phyloP scores from a whole-genome alignment of 2,888 invertebrate genomes.

The Petrolisthes manimaculis region DNA sequence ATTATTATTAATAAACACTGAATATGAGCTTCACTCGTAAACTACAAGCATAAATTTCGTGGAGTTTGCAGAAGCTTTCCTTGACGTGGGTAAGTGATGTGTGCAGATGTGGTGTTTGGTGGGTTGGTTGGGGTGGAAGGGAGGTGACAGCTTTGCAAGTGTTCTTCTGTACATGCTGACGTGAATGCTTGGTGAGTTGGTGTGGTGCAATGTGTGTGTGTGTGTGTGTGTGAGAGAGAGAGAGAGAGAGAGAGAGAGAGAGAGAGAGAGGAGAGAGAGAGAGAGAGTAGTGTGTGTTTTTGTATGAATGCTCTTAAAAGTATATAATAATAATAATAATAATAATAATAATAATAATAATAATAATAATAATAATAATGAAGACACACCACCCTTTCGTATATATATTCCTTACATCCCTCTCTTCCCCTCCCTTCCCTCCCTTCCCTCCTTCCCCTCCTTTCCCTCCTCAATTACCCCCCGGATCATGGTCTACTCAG shows the following conservation, averaged over 20 bases:
- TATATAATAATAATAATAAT: too few species aligned
- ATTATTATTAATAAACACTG: too few species aligned
- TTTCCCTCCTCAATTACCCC: background rate
- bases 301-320: too few species aligned
- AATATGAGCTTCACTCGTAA: too few species aligned
- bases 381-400: background rate
- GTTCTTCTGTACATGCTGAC: background rate
- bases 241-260: background rate
- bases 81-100: too few species aligned
- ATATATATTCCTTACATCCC: background rate
- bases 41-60: too few species aligned
- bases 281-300: too few species aligned
- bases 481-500: too few species aligned
- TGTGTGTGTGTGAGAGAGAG: background rate
- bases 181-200: background rate
- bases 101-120: too few species aligned
- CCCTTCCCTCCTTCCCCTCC: too few species aligned
- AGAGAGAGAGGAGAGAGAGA: constrained; percentile 1
- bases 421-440: too few species aligned
- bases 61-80: too few species aligned
- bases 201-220: background rate
- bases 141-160: background rate
- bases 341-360: background rate
- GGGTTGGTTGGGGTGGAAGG: background rate
- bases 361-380: background rate